Conservation (phyloP, 2,888 invertebrate genomes). For the Escarpia spicata region DNA sequence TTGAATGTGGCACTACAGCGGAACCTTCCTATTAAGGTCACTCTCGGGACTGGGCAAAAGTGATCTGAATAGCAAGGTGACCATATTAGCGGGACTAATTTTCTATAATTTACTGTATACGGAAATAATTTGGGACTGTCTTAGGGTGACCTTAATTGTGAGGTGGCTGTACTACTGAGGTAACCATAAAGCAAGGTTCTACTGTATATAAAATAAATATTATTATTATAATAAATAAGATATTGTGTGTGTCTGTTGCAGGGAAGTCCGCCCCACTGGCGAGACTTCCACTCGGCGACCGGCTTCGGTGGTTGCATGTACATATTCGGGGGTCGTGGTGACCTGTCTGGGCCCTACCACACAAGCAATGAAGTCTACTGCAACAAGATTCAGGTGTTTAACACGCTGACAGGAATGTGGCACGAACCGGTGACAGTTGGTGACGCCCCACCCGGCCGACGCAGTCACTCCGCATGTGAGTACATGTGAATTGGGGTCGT, state of each 20-base stretch:
- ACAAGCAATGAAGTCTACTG: slow-evolving; percentile 80
- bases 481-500: slow-evolving; percentile 29
- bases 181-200: too few relatives aligned
- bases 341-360: slow-evolving; percentile 74
- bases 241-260: slow-evolving; percentile 45
- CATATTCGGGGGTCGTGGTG: slow-evolving; percentile 89
- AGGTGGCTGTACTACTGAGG: too few relatives aligned
- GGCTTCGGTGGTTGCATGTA: slow-evolving; percentile 81
- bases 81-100: too few relatives aligned
- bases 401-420: slow-evolving; percentile 80
- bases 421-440: slow-evolving; percentile 71
- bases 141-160: too few relatives aligned
- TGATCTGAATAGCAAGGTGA: too few relatives aligned
- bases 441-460: slow-evolving; percentile 77
- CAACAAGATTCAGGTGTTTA: slow-evolving; percentile 76
- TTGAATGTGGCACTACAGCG: too few relatives aligned
- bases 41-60: too few relatives aligned
- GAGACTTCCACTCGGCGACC: slow-evolving; percentile 90
- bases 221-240: too few relatives aligned
- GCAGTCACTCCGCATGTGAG: slow-evolving; percentile 93
- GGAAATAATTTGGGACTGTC: too few relatives aligned
- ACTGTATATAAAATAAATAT: too few relatives aligned
- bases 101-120: too few relatives aligned
- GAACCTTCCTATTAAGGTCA: too few relatives aligned
- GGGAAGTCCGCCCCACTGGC: slow-evolving; percentile 77